Base-by-base conservation (phyloP, 1,140 invertebrate species). In the Babylonia areolata region DNA sequence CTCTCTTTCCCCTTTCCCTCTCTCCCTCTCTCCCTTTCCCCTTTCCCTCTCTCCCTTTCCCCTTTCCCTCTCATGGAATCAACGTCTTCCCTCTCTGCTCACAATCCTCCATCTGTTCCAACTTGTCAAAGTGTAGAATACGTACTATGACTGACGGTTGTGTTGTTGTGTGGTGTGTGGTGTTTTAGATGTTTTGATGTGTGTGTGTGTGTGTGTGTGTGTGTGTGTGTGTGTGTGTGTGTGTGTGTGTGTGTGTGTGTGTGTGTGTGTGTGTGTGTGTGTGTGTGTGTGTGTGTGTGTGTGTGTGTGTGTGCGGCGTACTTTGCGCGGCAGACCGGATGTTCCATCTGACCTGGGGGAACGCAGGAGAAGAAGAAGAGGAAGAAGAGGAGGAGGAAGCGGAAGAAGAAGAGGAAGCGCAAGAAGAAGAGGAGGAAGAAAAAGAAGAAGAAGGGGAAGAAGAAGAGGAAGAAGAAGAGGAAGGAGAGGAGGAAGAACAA, bases 261-360 rank as follows among this genome's bases (percentile, higher is more conserved):
- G 58, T 64, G 58, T 64, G 58, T 64, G 58, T 64, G 58, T 64
- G 58, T 64, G 58, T 64, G 58, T 64, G 58, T 64, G 58, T 64
- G 58, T 64, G 58, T 64, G 58, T 64, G 58, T 64, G 58, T 64
- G 58, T 64, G 58, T 64, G 58, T 64, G 58, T 64, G 28, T 64
- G 58, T 64, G 58, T 64, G 58, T 11, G 58, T 64, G 58, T 64
- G 58, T 64, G 58, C 2, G 58, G 58, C 23, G 58, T 64, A 20
- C 15, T 64, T 6, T 64, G 58, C 23, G 58, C 23, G 58, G 9
- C 9, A 12, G 58, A 12, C 9, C 23, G 58, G 17, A 15, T 3
- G 3, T 12, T 64, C 3, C 58, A 64, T 64, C 9, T 23, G 28
- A 51, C 46, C 9, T 17, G 46, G 17, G 46, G 17, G 17, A 51